Evolutionary conservation across 2,888 invertebrate genomes (phyloP).

Genomic region (Clepsis dumicolana): DNA sequence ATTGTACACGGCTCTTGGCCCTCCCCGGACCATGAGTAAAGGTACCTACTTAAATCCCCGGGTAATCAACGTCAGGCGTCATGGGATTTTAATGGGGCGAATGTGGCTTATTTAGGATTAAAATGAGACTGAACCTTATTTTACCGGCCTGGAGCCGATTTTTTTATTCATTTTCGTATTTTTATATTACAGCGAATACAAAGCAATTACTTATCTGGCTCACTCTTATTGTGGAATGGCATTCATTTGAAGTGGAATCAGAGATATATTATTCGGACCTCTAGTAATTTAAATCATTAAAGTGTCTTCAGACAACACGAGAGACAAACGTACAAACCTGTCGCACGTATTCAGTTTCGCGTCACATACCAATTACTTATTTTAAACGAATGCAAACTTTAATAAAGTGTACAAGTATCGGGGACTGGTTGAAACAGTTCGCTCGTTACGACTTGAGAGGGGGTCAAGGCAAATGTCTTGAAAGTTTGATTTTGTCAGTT

Average conservation of each 20-base stretch:
- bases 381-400: slow-evolving; percentile 12
- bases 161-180: neutral
- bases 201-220: neutral
- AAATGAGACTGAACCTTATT: slow-evolving; percentile 18
- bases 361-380: slow-evolving; percentile 15
- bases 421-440: slow-evolving; percentile 7
- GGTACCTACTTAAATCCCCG: slow-evolving; percentile 29
- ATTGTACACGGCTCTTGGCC: slow-evolving; percentile 16
- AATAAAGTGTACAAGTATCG: slow-evolving; percentile 15
- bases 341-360: neutral
- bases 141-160: neutral
- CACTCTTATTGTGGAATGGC: no score
- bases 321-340: neutral
- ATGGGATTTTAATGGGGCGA: slow-evolving; percentile 23
- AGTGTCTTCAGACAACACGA: neutral
- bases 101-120: slow-evolving; percentile 20
- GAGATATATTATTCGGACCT: no score
- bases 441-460: neutral
- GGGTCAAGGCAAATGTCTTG: slow-evolving; percentile 2
- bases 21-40: neutral
- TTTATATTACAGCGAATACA: neutral
- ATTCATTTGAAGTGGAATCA: no score
- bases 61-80: slow-evolving; percentile 26
- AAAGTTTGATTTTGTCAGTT: slow-evolving; percentile 44
- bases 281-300: no score